phyloP scores from a whole-genome alignment of 2,797 vertebrate species.

The Hafferia zeledoni region DNA sequence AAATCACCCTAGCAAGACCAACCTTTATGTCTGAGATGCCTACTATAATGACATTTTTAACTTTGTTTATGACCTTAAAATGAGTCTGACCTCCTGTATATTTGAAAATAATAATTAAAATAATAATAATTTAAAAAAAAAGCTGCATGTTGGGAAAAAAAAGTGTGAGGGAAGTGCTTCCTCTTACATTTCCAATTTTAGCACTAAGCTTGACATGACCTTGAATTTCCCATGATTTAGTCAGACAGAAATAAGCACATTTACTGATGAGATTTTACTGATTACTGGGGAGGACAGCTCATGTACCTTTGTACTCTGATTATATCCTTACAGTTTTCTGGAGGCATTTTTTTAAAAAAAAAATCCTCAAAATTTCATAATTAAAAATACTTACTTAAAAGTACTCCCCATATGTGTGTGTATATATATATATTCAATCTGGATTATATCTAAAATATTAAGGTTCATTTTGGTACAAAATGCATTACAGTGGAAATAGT shows the following conservation, averaged over 20 bases:
- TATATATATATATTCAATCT: not conserved
- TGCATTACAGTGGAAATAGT: not conserved
- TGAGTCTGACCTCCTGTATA: not conserved
- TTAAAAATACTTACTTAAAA: not conserved
- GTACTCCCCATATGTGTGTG: not conserved
- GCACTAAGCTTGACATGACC: not conserved
- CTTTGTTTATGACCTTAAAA: not conserved
- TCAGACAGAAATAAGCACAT: not conserved
- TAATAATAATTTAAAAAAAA: not conserved
- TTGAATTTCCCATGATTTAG: conserved; percentile 54
- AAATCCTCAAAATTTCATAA: not conserved
- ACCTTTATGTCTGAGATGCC: not conserved
- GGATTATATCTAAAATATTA: not conserved
- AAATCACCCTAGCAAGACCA: not conserved
- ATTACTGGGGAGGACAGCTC: not conserved
- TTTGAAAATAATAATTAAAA: not conserved
- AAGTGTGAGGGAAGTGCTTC: not conserved
- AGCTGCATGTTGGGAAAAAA: not conserved
- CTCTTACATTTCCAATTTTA: conserved; percentile 28
- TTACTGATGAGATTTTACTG: not conserved
- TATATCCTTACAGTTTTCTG: not conserved
- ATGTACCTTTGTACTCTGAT: not conserved
- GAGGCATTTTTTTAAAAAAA: not conserved
- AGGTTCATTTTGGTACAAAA: not conserved
- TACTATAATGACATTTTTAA: not conserved